Base-by-base conservation (phyloP, 1,140 invertebrate species). In the Oncopeltus fasciatus region DNA sequence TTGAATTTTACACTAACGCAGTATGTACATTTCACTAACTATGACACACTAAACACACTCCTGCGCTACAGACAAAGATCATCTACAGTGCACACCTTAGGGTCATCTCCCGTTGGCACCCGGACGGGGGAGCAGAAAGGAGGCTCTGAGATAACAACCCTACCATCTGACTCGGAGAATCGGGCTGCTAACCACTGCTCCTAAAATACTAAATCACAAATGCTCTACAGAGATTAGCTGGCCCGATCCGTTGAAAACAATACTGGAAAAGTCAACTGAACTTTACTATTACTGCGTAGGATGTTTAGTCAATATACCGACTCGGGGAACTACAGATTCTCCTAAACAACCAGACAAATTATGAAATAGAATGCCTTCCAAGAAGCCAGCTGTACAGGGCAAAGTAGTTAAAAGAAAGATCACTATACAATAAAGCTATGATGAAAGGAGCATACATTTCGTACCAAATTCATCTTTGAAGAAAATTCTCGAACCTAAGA, bases 231-330 rank as follows among this genome's bases (percentile, higher is more conserved):
- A 38, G 31, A 8, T 38, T 38, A 38, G 31, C 31, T 38, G 31
- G 31, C 5, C 31, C 14, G 31, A 38, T 38, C 31, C 31, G 14
- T 38, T 8, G 31, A 14, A 38, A 38, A 38, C 14, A 38, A 38
- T 14, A 38, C 31, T 8, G 31, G 31, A 5, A 38, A 38, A 8
- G 31, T 14, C 31, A 38, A 38, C 31, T 8, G 31, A 14, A 38
- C 14, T 38, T 38, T 38, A 38, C 31, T 8, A 38, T 38, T 8
- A 14, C 31, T 38, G 5, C 31, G 14, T 38, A 14, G 31, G 14
- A 38, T 91, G 64, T 38, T 5, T 47, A 11, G 20, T 47, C 46
- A 18, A 5, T n/a, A 4, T n/a, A 47, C 46, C 5, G 94, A 86
- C 46, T 16, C 20, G 46, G 46, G 18, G 46, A 8, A 47, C 5